Evolutionary conservation across 2,888 invertebrate species (phyloP).

Genomic region (Sisyra terminalis): DNA sequence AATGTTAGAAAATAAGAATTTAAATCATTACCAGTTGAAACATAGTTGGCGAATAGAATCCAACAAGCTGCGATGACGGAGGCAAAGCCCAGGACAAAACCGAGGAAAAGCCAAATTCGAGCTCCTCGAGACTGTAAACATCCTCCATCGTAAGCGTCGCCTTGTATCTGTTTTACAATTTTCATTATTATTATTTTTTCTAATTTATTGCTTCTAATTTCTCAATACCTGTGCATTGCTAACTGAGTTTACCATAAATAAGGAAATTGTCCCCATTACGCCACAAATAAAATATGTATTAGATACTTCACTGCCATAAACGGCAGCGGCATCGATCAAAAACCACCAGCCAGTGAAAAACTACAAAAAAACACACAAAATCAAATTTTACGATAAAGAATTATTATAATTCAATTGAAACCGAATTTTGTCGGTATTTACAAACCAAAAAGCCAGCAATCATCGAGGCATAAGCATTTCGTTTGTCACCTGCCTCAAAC

Average conservation of each 20-base stretch:
- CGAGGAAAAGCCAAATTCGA: conserved; percentile 87
- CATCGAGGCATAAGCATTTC: conserved; percentile 76
- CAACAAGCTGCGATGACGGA: conserved; percentile 90
- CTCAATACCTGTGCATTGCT: conserved; percentile 69
- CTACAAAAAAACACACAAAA: conserved; percentile 61
- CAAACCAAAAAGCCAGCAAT: conserved; percentile 74
- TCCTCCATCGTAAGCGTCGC: conserved; percentile 68
- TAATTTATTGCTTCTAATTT: background rate
- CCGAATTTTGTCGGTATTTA: conserved; percentile 12
- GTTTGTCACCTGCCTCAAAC: conserved; percentile 69
- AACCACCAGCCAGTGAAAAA: conserved; percentile 98
- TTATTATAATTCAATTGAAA: conserved; percentile 2
- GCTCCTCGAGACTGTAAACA: conserved; percentile 79
- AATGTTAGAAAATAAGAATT: too few species aligned
- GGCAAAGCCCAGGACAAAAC: conserved; percentile 93
- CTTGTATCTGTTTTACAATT: conserved; percentile 38
- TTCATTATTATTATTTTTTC: too few species aligned
- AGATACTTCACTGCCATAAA: conserved; percentile 51
- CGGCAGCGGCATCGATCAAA: conserved; percentile 83
- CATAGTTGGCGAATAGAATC: conserved; percentile 85
- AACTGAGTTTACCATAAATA: conserved; percentile 95
- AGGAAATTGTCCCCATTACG: conserved; percentile 81
- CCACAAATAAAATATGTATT: conserved; percentile 87
- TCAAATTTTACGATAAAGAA: conserved; percentile 56
- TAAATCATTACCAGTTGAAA: conserved; percentile 38